Evolutionary conservation across 2,797 vertebrate genomes (phyloP).

Genomic region (Acridotheres tristis): DNA sequence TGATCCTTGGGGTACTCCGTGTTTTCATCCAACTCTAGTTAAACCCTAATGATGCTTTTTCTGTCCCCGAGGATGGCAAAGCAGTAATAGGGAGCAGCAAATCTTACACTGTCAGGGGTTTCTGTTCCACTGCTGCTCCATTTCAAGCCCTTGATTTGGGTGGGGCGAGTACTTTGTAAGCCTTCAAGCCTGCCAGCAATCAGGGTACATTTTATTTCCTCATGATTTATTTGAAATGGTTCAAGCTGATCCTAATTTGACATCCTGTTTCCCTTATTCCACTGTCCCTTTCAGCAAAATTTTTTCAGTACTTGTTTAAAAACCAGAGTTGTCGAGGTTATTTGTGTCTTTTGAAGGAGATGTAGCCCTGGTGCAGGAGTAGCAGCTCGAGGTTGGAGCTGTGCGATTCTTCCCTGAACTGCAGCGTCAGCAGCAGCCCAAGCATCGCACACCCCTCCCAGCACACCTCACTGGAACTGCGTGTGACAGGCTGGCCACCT

Average conservation of each 20-base stretch:
- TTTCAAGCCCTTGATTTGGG: slow-evolving; percentile 35
- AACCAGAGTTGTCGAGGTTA: not conserved
- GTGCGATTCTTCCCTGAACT: not conserved
- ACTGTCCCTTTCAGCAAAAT: slow-evolving; percentile 30
- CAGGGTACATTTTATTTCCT: slow-evolving; percentile 27
- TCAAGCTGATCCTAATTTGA: slow-evolving; percentile 52
- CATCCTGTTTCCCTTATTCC: slow-evolving; percentile 31
- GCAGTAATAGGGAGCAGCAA: not conserved
- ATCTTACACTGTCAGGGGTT: not conserved
- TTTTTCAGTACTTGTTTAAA: slow-evolving; percentile 6
- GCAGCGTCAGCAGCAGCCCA: not conserved
- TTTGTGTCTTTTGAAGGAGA: not conserved
- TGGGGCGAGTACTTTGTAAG: not conserved
- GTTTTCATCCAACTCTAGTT: slow-evolving; percentile 58
- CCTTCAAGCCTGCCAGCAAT: slow-evolving; percentile 35
- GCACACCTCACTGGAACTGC: not conserved
- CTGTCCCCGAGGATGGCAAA: not conserved
- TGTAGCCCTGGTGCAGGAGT: not conserved
- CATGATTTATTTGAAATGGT: not conserved
- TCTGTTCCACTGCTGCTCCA: slow-evolving; percentile 18
- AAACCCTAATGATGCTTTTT: slow-evolving; percentile 43
- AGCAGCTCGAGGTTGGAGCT: not conserved
- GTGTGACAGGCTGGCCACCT: not conserved
- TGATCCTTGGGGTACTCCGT: slow-evolving; percentile 39
- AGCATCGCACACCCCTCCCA: not conserved